phyloP scores from a whole-genome alignment of 1,140 invertebrate genomes.

The Kradibia gibbosae region DNA sequence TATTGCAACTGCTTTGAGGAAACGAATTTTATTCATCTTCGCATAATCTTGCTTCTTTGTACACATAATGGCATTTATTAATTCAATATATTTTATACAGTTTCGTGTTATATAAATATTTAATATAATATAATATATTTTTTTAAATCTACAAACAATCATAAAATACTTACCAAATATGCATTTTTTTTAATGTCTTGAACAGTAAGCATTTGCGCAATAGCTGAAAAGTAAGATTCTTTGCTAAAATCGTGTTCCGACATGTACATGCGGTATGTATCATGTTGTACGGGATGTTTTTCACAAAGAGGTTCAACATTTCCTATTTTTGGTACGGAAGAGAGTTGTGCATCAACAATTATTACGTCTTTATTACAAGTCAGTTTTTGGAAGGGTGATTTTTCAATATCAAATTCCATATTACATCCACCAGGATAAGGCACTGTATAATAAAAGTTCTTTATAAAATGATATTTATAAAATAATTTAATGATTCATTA shows the following conservation, averaged over 20 bases:
- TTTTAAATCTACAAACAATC: no score
- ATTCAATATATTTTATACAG: no score
- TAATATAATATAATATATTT: no score
- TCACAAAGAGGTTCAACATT: constrained; percentile 61
- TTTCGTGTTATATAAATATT: no score
- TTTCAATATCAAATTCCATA: constrained; percentile 78
- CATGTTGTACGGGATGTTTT: constrained; percentile 67
- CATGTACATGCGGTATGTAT: constrained; percentile 79
- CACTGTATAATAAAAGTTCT: constrained; percentile 75
- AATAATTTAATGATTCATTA: constrained; percentile 35
- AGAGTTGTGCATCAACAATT: constrained; percentile 75
- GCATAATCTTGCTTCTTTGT: no score
- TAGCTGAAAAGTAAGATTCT: constrained; percentile 76
- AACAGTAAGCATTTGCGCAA: constrained; percentile 78
- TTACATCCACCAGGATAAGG: constrained; percentile 87
- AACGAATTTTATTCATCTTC: no score
- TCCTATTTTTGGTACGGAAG: constrained; percentile 64
- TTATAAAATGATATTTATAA: no score
- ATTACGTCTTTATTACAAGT: constrained; percentile 72
- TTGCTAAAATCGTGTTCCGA: constrained; percentile 74
- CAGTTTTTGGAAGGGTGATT: constrained; percentile 78
- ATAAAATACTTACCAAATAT: constrained; percentile 69
- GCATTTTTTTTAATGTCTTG: constrained; percentile 75
- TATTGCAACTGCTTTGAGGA: no score
- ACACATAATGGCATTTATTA: no score